phyloP scores from a whole-genome alignment of 1,140 invertebrate genomes.

The Camponotus pennsylvanicus region DNA sequence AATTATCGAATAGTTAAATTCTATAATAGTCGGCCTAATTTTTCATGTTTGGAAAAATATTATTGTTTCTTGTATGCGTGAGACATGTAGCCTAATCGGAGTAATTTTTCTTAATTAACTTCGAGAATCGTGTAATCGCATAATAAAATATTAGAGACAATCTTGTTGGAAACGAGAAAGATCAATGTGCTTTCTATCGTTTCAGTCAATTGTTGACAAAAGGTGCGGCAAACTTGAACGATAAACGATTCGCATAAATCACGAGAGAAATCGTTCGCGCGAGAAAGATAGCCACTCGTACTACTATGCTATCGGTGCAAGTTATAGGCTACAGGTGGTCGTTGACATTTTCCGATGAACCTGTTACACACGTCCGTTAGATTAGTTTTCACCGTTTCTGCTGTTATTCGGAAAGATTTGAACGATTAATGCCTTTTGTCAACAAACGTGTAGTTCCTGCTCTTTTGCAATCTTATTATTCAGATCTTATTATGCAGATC shows the following conservation, averaged over 20 bases:
- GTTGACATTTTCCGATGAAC: conserved; percentile 58
- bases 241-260: conserved; percentile 56
- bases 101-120: neutral
- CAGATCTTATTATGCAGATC: neutral
- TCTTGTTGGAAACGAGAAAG: neutral
- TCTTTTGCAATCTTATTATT: neutral
- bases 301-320: conserved; percentile 36
- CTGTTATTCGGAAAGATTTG: conserved; percentile 26
- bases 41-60: neutral
- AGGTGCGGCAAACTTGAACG: conserved; percentile 17
- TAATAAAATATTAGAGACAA: neutral
- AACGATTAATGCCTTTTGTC: neutral
- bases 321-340: conserved; percentile 57
- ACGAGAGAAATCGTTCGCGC: conserved; percentile 44
- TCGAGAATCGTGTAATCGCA: neutral
- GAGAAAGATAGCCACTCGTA: conserved; percentile 44
- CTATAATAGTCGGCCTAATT: neutral
- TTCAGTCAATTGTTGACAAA: conserved; percentile 43
- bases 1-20: neutral
- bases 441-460: neutral
- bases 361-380: conserved; percentile 43
- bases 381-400: conserved; percentile 47
- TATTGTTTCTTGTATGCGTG: neutral
- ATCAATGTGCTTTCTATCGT: neutral
- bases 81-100: neutral